Evolutionary conservation across 2,797 vertebrate species (phyloP).

Genomic region (Picus viridis): DNA sequence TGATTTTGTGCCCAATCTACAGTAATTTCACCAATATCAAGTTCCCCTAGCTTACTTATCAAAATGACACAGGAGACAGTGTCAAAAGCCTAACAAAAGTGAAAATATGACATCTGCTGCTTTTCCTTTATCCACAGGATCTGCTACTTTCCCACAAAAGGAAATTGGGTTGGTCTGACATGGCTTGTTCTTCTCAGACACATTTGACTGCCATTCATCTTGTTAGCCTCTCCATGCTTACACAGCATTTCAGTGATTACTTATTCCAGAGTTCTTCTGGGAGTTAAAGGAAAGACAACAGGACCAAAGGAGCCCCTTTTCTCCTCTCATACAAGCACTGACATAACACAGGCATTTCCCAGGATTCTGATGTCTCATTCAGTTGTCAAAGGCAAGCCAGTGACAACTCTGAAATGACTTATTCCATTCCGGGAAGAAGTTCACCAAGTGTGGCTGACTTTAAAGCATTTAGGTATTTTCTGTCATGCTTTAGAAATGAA

Average conservation of each 20-base stretch:
- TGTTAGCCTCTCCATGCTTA: background rate
- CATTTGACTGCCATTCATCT: background rate
- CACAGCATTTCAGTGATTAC: background rate
- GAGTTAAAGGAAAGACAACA: background rate
- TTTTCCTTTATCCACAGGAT: background rate
- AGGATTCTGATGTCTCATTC: background rate
- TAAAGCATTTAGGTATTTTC: background rate
- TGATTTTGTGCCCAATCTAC: background rate
- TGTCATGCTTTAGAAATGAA: background rate
- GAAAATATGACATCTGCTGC: slow-evolving; percentile 18
- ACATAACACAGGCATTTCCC: background rate
- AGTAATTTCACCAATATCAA: background rate
- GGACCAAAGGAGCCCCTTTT: background rate
- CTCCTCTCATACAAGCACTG: background rate
- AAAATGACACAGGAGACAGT: slow-evolving; percentile 6
- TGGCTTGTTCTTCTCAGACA: background rate
- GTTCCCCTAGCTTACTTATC: background rate
- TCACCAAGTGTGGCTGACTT: background rate
- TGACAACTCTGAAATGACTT: background rate
- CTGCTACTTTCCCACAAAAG: background rate
- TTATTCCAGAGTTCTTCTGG: background rate
- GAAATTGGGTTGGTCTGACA: background rate
- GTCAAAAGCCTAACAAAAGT: background rate
- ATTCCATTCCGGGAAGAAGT: background rate
- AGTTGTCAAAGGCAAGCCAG: background rate